Base-by-base conservation (phyloP, 2,888 invertebrate genomes). In the Xestia c-nigrum region DNA sequence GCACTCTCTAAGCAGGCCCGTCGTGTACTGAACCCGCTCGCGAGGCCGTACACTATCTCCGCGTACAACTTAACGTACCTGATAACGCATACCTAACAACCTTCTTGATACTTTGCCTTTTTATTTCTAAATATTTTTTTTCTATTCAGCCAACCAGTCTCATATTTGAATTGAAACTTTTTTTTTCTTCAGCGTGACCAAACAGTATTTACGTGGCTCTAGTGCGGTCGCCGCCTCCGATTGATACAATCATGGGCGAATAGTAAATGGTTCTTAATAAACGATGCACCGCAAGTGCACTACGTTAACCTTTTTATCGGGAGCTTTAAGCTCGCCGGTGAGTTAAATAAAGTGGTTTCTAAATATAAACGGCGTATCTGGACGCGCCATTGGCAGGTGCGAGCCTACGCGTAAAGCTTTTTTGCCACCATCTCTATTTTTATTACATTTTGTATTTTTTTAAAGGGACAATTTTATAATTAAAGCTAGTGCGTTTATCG, bases 331-430 rank as follows among this genome's bases (percentile, higher is more conserved):
- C 94, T 91, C 90, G 94, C 93, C 95, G 95, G 95, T 94, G 94
- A 93, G 94, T 94, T 96, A 95, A 95, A 96, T 96, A 95, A 96
- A 96, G 95, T 96, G 95, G 94, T 95, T 95, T 96, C 96, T 96
- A 96, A 95, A 96, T 96, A 96, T 96, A 96, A 95, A 94, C 94
- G 91, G 91, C 92, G 94, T 96, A 96, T 96, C 96, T 95, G 93
- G 94, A 95, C 94, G 94, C 93, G 92, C 92, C 93, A 96, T 96
- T 96, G 96, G 96, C 96, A 96, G 96, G 95, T 96, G 96, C 94
- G 92, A 93, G 94, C 91, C 92, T 92, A 92, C 92, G 94, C 93
- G 89, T 94, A 93, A 92, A 88, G 89, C 91, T 91, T 93, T 93
- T 94, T 93, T 94, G 89, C 94, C 85, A 91, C 87, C 90, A 89